Evolutionary conservation across 30 jellyfish, hydroid and myxozoan genomes (phyloP).

Genomic region (Catostylus mosaicus): DNA sequence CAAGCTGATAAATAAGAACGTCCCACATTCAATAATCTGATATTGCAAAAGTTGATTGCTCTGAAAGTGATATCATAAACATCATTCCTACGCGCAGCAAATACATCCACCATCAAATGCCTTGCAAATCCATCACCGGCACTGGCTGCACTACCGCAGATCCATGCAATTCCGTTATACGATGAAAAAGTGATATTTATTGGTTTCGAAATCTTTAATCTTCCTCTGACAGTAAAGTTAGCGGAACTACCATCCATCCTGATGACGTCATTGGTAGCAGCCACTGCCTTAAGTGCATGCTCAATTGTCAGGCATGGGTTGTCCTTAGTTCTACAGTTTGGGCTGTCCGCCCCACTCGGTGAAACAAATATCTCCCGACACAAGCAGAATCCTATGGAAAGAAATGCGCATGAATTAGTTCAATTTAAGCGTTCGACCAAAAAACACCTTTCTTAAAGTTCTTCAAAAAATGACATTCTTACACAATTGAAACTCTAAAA

Average conservation of each 20-base stretch:
- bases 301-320: slow-evolving; percentile 11
- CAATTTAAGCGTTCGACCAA: too few species aligned
- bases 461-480: too few species aligned
- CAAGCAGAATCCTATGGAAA: not conserved
- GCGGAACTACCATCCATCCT: not conserved
- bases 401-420: too few species aligned
- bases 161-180: slow-evolving; percentile 22
- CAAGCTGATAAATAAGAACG: too few species aligned
- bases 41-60: not conserved
- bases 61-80: not conserved
- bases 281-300: not conserved
- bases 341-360: slow-evolving; percentile 9
- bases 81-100: too few species aligned
- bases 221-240: not conserved
- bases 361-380: slow-evolving; percentile 14
- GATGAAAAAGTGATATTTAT: slow-evolving; percentile 14
- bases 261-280: not conserved
- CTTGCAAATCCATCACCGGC: too few species aligned
- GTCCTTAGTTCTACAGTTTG: not conserved
- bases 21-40: not conserved
- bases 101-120: too few species aligned
- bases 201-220: not conserved
- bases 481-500: too few species aligned
- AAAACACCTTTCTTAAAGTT: too few species aligned
- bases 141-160: not conserved